phyloP scores from a whole-genome alignment of 37 sponge, comb jelly and placozoan species.

The Lycopodina hypogea region DNA sequence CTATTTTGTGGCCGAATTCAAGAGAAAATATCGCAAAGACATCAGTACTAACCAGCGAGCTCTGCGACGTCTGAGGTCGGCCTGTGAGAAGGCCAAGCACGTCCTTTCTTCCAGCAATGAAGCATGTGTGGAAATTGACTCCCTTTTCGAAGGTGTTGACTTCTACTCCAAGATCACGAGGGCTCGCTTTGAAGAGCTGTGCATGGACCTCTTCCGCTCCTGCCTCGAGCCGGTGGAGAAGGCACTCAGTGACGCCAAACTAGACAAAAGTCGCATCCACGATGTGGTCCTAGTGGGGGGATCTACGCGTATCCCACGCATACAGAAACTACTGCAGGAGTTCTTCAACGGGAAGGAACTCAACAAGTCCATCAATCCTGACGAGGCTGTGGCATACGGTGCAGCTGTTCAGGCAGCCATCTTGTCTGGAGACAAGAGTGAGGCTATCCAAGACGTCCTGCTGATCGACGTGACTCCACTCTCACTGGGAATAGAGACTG shows the following conservation, averaged over 20 bases:
- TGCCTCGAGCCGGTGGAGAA: slow-evolving; percentile 91
- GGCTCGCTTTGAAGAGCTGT: slow-evolving; percentile 94
- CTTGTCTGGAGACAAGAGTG: slow-evolving; percentile 82
- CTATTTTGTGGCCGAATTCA: slow-evolving; percentile 83
- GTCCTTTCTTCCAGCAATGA: slow-evolving; percentile 90
- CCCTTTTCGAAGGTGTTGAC: slow-evolving; percentile 90
- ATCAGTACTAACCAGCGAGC: slow-evolving; percentile 74
- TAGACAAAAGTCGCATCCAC: slow-evolving; percentile 79
- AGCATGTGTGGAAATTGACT: slow-evolving; percentile 87
- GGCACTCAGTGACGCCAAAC: slow-evolving; percentile 88
- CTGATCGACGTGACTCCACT: slow-evolving; percentile 93
- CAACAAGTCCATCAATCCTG: slow-evolving; percentile 96
- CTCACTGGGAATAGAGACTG: slow-evolving; percentile 93
- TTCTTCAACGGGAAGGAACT: slow-evolving; percentile 98
- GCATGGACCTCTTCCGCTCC: slow-evolving; percentile 81
- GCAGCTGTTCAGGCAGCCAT: slow-evolving; percentile 97
- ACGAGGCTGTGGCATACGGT: slow-evolving; percentile 96
- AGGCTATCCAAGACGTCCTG: slow-evolving; percentile 83
- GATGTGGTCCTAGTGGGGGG: slow-evolving; percentile 95
- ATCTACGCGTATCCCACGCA: slow-evolving; percentile 91
- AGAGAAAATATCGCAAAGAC: slow-evolving; percentile 85
- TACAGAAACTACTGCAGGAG: slow-evolving; percentile 89
- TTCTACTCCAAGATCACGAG: slow-evolving; percentile 90
- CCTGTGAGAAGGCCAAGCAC: slow-evolving; percentile 91
- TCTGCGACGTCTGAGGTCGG: slow-evolving; percentile 85